phyloP scores from a whole-genome alignment of 2,888 invertebrate species.

The Rutpela maculata region DNA sequence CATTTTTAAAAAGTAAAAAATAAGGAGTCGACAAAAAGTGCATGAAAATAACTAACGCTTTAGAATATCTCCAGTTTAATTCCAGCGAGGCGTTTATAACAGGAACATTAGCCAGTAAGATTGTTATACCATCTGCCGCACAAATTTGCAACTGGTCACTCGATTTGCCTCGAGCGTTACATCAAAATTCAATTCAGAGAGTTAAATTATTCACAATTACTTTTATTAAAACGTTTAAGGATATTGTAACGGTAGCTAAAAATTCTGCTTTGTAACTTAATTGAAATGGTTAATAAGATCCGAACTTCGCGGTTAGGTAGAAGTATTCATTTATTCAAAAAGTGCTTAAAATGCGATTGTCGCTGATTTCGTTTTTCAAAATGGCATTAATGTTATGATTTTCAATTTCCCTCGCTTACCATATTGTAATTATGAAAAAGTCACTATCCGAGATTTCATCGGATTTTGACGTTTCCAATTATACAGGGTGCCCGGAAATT shows the following conservation, averaged over 20 bases:
- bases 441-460: no score
- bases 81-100: constrained; percentile 18
- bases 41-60: background rate
- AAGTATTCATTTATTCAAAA: background rate
- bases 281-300: background rate
- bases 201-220: constrained; percentile 19
- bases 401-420: no score
- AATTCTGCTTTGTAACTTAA: background rate
- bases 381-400: no score
- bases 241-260: background rate
- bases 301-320: background rate
- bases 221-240: constrained; percentile 2
- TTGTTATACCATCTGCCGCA: constrained; percentile 33
- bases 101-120: constrained; percentile 35
- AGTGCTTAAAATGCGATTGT: no score
- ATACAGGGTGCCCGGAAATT: no score
- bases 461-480: no score
- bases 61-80: constrained; percentile 13
- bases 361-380: no score
- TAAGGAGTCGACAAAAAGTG: background rate
- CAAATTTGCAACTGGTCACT: constrained; percentile 37
- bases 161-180: constrained; percentile 16
- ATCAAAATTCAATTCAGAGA: constrained; percentile 14
- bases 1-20: background rate
- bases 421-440: no score